Base-by-base conservation (phyloP, 2,888 invertebrate genomes). In the Lasioglossum vierecki region DNA sequence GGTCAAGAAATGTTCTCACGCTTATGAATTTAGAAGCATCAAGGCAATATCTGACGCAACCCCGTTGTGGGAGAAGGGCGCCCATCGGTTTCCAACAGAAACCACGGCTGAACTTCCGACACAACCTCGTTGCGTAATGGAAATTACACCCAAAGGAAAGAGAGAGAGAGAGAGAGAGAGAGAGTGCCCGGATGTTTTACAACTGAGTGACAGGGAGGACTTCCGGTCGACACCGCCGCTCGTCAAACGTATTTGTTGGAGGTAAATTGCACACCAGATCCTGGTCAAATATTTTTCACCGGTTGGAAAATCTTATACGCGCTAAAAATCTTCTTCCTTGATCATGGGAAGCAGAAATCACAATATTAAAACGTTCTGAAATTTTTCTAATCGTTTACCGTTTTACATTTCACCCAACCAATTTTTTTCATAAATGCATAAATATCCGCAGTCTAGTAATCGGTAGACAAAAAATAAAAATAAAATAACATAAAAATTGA, bases 1-100 rank as follows among this genome's bases (percentile, higher is more conserved):
- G 41, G 44, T 41, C 72, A 70, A 71, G 44, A 39, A 79, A 80
- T 35, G 77, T 71, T 46, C 22, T 57, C 75, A 41, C 57, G 71
- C 71, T 87, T 83, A 86, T 87, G 87, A 86, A 84, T 87, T 86
- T 84, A 73, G 74, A 76, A 70, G 57, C 30, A 35, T 11, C 75
- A 15, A 49, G 72, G 79, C 82, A 68, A 74, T 85, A 82, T 73
- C 70, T 70, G 79, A 83, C 68, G 75, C 71, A 2, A 30, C 44
- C 49, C 49, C 72, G 46, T 63, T 41, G 72, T n/a, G 18, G 30
- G 63, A n/a, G 73, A 26, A n/a, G 68, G 53, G 35, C 26, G 44
- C 22, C 63, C 60, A 49, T 71, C 57, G 79, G 76, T 53, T 83
- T 71, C 57, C 72, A 53, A 26, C 60, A 60, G 81, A 84, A 86